Evolutionary conservation across 2,888 invertebrate species (phyloP), one percentile per base, ranked within the genome.

Genomic region (Himalopsyche anomala): DNA sequence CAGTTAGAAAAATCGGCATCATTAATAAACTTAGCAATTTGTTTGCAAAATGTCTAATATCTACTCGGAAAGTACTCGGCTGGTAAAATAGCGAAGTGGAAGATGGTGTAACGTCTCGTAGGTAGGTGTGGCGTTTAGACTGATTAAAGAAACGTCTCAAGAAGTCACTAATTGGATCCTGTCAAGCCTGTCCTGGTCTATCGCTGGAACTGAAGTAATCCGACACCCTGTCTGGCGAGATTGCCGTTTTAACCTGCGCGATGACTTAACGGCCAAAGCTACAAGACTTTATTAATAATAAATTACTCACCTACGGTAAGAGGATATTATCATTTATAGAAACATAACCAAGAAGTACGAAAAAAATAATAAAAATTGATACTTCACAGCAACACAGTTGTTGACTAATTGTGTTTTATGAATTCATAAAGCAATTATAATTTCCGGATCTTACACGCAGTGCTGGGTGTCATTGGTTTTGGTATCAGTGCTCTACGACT

Each of bases 171-270:
- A 74, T 74, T 74, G 74, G 74, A 74, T 74, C 74, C 74, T 36
- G 74, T 74, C 74, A 74, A 38, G 74, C 74, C 74, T 74, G 74
- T 74, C 74, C 74, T 74, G 74, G 74, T 74, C 74, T 74, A 74
- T 74, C 74, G 74, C 38, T 74, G 74, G 74, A 74, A 74, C 74
- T 74, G 74, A 74, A 74, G 74, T 74, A 74, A 74, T 74, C 74
- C 36, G 74, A 74, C 74, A 74, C 74, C 74, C 38, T 36, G 74
- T 74, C 74, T 74, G 15, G 74, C 74, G 38, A 74, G 74, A 74
- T 74, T 74, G 74, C 74, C 36, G 74, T 74, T 74, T 74, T 74
- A 74, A 74, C 74, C 28, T 36, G 28, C 15, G 74, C 74, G 74
- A 74, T 15, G 15, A 36, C 28, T 51, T 51, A 74, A 74, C 74